These are phyloP conservation scores for Brachionus koreanus DNA, from an alignment of 1,140 invertebrate species.

Conservation along the genomic window DNA sequence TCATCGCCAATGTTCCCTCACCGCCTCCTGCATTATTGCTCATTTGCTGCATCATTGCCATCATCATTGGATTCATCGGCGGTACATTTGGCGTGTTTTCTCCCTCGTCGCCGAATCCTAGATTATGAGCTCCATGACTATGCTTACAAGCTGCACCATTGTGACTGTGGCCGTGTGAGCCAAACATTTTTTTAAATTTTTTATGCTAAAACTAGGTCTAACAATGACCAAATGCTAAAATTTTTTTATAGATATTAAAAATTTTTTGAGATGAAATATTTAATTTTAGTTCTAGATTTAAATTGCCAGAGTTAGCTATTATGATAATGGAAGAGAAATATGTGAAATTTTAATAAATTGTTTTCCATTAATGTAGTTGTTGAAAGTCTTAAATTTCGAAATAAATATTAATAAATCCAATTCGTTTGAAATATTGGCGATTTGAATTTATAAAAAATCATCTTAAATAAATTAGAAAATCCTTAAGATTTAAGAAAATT, in stretches of 20 bases:
- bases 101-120: constrained; percentile 13
- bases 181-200: not conserved
- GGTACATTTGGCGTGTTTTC: not conserved
- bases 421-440: not conserved
- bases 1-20: not conserved
- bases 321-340: constrained; percentile 9
- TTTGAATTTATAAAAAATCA: not conserved
- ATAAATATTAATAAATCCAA: not conserved
- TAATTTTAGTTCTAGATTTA: not conserved
- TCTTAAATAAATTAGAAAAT: not conserved
- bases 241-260: not conserved
- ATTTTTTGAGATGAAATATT: not conserved
- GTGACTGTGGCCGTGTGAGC: constrained; percentile 24
- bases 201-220: not conserved
- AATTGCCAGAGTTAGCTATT: constrained; percentile 1
- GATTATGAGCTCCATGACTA: not conserved
- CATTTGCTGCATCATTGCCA: constrained; percentile 15
- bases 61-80: constrained; percentile 27
- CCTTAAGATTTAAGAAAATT: not conserved
- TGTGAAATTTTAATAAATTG: not conserved
- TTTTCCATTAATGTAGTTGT: not conserved
- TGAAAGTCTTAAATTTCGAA: not conserved
- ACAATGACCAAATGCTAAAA: not conserved
- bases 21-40: not conserved
- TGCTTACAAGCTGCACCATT: constrained; percentile 10